A percentile compares a stretch with the other conserved stretches of the same genome.
phyloP scores from a whole-genome alignment of 2,113 vertebrate species.

The Platysteira castanea region DNA sequence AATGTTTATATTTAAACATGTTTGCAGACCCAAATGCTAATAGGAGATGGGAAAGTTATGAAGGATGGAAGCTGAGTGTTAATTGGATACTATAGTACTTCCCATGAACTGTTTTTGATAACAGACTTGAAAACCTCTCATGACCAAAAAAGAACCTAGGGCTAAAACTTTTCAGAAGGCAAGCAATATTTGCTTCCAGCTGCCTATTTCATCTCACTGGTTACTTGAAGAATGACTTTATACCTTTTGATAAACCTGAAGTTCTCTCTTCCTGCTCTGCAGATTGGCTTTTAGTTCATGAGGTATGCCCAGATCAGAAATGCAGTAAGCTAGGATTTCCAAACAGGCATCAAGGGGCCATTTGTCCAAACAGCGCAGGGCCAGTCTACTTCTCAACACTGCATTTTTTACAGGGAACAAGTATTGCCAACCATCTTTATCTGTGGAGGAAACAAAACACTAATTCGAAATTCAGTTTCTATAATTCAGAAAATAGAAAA shows the following conservation, averaged over 20 bases:
- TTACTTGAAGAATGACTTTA: neutral
- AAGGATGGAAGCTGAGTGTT: neutral
- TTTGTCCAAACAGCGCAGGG: slow-evolving; percentile 79
- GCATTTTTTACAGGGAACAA: slow-evolving; percentile 83
- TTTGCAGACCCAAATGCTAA: neutral
- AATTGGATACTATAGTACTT: neutral
- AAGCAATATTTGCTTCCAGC: neutral
- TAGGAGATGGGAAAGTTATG: neutral
- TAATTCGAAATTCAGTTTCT: neutral
- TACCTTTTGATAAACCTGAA: slow-evolving; percentile 87
- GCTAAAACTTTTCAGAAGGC: neutral
- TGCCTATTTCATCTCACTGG: neutral
- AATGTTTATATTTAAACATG: neutral
- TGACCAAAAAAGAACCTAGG: neutral
- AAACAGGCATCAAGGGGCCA: slow-evolving; percentile 86
- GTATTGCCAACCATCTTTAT: slow-evolving; percentile 75
- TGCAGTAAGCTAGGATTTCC: slow-evolving; percentile 89
- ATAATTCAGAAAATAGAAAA: neutral
- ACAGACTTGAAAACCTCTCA: neutral
- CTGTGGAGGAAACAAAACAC: slow-evolving; percentile 53
- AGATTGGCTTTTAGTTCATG: slow-evolving; percentile 72
- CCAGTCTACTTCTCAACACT: slow-evolving; percentile 79
- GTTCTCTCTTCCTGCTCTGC: slow-evolving; percentile 78
- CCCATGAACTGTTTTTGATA: neutral
- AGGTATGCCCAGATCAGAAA: slow-evolving; percentile 74